These are phyloP conservation scores for Clarias fuscus DNA, from an alignment of 2,797 vertebrate species.

Conservation along the genomic window DNA sequence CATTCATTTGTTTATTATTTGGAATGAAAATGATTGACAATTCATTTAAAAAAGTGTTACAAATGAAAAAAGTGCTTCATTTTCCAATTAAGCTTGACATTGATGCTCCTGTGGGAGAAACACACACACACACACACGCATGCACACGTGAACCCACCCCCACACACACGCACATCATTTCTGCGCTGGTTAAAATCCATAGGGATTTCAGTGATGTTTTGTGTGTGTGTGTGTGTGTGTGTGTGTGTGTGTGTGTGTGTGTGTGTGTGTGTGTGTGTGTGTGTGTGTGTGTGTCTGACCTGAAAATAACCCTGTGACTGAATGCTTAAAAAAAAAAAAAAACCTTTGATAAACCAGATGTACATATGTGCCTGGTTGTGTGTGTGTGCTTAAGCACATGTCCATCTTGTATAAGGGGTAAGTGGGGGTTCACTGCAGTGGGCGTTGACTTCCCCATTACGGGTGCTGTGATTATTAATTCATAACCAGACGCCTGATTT, in stretches of 20 bases:
- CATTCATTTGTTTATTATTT: neutral
- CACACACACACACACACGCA: neutral
- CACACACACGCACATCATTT: neutral
- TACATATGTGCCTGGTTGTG: neutral
- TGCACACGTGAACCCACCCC: no score
- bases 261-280: no score
- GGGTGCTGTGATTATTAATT: conserved; percentile 44
- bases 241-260: conserved; percentile 1
- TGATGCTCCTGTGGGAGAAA: conserved; percentile 6
- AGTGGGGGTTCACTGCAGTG: conserved; percentile 6
- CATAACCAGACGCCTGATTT: conserved; percentile 42
- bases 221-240: no score
- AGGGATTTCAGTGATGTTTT: conserved; percentile 13
- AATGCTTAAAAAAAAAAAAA: neutral
- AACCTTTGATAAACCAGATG: neutral
- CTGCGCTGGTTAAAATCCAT: neutral
- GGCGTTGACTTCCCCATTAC: conserved; percentile 19
- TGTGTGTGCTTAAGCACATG: neutral
- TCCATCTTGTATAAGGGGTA: neutral
- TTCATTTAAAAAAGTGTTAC: neutral
- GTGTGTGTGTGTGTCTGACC: conserved; percentile 25
- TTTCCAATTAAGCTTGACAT: neutral
- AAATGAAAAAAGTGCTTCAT: neutral
- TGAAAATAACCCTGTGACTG: conserved; percentile 27
- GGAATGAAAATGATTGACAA: neutral